phyloP scores from a whole-genome alignment of 1,140 invertebrate species.

The Drosophila athabasca region DNA sequence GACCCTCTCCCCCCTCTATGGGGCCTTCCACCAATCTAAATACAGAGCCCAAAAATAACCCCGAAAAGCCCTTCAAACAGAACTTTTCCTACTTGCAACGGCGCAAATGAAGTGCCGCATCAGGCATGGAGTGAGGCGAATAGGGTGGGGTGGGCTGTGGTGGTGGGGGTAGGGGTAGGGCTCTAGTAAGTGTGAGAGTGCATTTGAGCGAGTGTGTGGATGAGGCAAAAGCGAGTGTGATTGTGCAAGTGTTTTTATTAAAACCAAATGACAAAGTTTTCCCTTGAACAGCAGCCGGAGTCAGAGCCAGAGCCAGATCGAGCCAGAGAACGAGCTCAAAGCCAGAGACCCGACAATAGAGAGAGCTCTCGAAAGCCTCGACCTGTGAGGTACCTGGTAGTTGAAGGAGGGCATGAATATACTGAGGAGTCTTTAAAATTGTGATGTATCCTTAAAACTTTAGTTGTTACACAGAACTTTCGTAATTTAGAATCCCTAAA shows the following conservation, averaged over 20 bases:
- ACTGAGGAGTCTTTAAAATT: no score
- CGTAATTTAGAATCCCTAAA: no score
- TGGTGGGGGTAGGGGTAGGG: neutral
- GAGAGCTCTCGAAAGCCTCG: no score
- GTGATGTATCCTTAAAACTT: no score
- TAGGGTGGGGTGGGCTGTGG: no score
- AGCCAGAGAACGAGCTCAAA: no score
- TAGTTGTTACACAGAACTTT: no score
- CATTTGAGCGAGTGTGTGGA: slow-evolving; percentile 37
- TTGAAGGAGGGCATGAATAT: no score
- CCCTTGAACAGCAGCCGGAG: slow-evolving; percentile 50
- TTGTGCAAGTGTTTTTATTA: slow-evolving; percentile 79
- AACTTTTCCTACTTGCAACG: slow-evolving; percentile 65
- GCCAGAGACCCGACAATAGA: no score
- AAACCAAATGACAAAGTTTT: slow-evolving; percentile 80
- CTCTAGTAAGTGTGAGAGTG: slow-evolving; percentile 44
- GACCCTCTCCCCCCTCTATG: neutral
- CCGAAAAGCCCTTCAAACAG: slow-evolving; percentile 65
- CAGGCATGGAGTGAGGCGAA: slow-evolving; percentile 15
- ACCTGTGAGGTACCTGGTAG: no score
- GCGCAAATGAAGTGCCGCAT: slow-evolving; percentile 74
- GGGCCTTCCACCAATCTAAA: slow-evolving; percentile 43
- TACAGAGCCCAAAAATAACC: slow-evolving; percentile 47
- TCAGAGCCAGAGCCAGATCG: slow-evolving; percentile 28
- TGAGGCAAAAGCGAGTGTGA: slow-evolving; percentile 42